A percentile compares a stretch with the other conserved stretches of the same genome.
Conservation (phyloP, 2,113 vertebrate genomes). For the Bufo bufo region DNA sequence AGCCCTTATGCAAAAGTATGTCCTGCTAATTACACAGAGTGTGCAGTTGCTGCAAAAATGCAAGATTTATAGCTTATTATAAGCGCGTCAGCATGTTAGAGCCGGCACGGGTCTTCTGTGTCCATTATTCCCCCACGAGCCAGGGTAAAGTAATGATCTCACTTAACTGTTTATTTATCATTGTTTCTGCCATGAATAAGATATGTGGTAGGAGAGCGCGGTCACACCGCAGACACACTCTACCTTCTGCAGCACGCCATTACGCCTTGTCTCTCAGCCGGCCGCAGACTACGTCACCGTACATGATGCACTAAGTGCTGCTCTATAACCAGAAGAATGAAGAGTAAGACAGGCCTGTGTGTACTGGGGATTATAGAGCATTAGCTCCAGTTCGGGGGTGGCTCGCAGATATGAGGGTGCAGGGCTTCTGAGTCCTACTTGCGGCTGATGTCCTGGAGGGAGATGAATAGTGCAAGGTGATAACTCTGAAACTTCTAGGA, state of each 20-base stretch:
- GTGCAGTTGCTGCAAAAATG: not conserved
- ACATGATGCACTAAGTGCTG: conserved; percentile 9
- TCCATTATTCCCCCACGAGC: conserved; percentile 8
- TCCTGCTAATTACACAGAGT: not conserved
- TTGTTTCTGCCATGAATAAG: conserved; percentile 44
- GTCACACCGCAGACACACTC: conserved; percentile 43
- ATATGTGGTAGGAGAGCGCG: conserved; percentile 24
- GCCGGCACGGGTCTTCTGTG: not conserved
- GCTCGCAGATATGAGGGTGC: not conserved
- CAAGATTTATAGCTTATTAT: not conserved
- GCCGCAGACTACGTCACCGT: not conserved
- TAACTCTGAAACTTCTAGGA: no score
- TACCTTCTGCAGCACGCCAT: not conserved
- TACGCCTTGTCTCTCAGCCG: not conserved
- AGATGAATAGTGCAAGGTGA: not conserved
- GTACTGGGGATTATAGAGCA: not conserved
- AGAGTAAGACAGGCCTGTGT: not conserved
- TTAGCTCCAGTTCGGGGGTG: not conserved
- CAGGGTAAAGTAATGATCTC: not conserved
- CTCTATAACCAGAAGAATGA: conserved; percentile 3
- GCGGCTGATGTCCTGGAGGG: not conserved
- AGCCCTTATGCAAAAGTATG: not conserved
- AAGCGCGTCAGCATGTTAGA: not conserved
- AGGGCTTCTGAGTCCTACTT: not conserved
- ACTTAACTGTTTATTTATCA: conserved; percentile 40